phyloP scores from a whole-genome alignment of 2,797 vertebrate species.

The Apogon hyalosoma region DNA sequence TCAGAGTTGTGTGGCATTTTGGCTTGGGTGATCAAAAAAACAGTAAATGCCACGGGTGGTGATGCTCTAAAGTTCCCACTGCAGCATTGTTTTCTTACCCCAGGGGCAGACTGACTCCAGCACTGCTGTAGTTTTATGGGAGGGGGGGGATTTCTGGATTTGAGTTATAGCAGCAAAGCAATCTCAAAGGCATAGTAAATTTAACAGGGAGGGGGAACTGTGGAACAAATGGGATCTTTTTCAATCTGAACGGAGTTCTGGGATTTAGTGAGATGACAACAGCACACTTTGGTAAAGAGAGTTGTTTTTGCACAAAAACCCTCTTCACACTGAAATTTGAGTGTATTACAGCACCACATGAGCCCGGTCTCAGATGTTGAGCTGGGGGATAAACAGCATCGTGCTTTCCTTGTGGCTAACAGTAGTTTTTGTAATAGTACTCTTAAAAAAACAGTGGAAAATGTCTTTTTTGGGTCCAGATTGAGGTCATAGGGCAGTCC shows the following conservation, averaged over 20 bases:
- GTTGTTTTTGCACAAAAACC: constrained; percentile 26
- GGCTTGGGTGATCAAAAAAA: constrained; percentile 54
- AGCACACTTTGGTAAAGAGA: constrained; percentile 35
- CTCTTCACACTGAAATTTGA: constrained; percentile 21
- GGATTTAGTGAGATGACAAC: constrained; percentile 51
- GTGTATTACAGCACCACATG: constrained; percentile 18
- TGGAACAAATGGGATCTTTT: constrained; percentile 72
- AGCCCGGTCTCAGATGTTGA: constrained; percentile 26
- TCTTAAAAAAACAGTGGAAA: not conserved
- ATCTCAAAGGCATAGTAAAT: constrained; percentile 71
- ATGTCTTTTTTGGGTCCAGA: not conserved
- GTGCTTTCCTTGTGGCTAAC: not conserved
- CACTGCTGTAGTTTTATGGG: constrained; percentile 71
- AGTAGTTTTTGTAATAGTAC: not conserved
- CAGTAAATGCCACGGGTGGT: constrained; percentile 72
- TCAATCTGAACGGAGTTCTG: constrained; percentile 48
- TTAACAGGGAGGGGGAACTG: constrained; percentile 49
- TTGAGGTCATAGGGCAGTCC: constrained; percentile 33
- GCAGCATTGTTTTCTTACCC: constrained; percentile 70
- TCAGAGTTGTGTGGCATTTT: constrained; percentile 72
- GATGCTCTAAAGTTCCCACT: constrained; percentile 69
- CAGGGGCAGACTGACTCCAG: constrained; percentile 62
- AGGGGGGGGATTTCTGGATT: constrained; percentile 49
- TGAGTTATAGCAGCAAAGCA: constrained; percentile 60
- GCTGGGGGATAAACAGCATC: constrained; percentile 1